A percentile compares a stretch with the other conserved stretches of the same genome.
These are phyloP conservation scores for Sciaenops ocellatus DNA, from an alignment of 2,797 vertebrate species.

Conservation along the genomic window DNA sequence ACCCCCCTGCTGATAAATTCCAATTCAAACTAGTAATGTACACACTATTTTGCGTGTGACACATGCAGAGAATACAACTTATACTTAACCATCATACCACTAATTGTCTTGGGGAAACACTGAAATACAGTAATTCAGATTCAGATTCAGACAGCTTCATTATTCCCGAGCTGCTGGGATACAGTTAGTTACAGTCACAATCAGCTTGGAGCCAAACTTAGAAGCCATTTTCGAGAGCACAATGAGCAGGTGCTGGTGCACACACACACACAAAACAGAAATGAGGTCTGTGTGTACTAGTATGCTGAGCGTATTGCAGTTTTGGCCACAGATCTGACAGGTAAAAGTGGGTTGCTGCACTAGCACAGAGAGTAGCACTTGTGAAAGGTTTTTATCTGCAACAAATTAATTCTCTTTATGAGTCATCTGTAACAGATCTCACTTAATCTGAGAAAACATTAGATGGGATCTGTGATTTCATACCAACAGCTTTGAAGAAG, in stretches of 20 bases:
- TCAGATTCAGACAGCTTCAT: constrained; percentile 30
- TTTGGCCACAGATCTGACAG: constrained; percentile 50
- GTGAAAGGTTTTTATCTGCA: constrained; percentile 35
- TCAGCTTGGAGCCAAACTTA: constrained; percentile 41
- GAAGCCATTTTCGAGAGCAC: constrained; percentile 18
- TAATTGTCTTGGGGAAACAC: constrained; percentile 21
- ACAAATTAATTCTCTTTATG: constrained; percentile 56
- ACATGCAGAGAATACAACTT: neutral
- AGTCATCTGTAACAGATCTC: constrained; percentile 50
- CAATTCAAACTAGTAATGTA: neutral
- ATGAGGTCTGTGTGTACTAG: constrained; percentile 8
- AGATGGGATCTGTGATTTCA: constrained; percentile 13
- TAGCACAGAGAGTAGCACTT: constrained; percentile 23
- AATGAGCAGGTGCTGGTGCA: neutral
- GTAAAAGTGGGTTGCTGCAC: constrained; percentile 62
- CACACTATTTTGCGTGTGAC: neutral
- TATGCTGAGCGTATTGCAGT: constrained; percentile 5
- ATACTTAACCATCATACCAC: neutral
- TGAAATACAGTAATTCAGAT: neutral
- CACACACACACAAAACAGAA: constrained; percentile 9
- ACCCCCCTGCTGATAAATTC: neutral
- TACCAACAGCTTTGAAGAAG: constrained; percentile 23
- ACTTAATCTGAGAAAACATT: constrained; percentile 22
- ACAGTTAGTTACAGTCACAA: constrained; percentile 38
- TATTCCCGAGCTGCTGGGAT: constrained; percentile 28